Percentiles rank a stretch among this genome's conserved stretches.
Conservation (phyloP, 2,888 invertebrate species). For the Malthinus flaveolus region DNA sequence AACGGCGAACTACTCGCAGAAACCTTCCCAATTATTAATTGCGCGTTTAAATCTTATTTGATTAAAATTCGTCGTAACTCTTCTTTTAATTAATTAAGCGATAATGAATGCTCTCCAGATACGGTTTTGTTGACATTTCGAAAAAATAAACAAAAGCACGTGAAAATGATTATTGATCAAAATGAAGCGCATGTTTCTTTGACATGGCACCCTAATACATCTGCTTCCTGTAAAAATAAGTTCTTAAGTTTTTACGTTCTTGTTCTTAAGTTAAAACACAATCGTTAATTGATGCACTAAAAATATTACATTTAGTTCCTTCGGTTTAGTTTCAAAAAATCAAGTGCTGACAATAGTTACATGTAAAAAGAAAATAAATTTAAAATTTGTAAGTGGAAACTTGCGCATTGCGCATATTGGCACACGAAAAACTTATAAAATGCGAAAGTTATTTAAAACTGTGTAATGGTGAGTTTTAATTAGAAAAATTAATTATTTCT, state of each 20-base stretch:
- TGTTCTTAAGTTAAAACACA: background rate
- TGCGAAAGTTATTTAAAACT: conserved; percentile 10
- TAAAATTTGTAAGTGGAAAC: background rate
- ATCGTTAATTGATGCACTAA: conserved; percentile 2
- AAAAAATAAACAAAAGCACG: background rate
- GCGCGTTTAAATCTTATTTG: no score
- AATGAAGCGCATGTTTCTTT: conserved; percentile 12
- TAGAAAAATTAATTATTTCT: background rate
- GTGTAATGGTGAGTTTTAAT: conserved; percentile 14
- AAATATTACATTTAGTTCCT: background rate
- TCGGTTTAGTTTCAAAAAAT: background rate
- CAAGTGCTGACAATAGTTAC: no score
- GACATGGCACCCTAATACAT: conserved; percentile 12
- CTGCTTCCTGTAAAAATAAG: conserved; percentile 8
- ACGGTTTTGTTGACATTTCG: no score
- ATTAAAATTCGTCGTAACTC: no score
- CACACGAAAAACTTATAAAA: conserved; percentile 2
- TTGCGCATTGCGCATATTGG: conserved; percentile 9
- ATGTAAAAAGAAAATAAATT: no score
- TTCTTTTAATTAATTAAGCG: no score
- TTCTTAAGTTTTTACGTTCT: conserved; percentile 10
- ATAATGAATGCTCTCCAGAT: no score
- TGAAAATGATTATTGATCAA: conserved; percentile 10
- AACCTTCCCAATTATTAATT: no score
- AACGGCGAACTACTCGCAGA: no score